Percentiles rank a stretch among this genome's conserved stretches.
Conservation (phyloP, 2,888 invertebrate species). For the Parthenolecanium corni region DNA sequence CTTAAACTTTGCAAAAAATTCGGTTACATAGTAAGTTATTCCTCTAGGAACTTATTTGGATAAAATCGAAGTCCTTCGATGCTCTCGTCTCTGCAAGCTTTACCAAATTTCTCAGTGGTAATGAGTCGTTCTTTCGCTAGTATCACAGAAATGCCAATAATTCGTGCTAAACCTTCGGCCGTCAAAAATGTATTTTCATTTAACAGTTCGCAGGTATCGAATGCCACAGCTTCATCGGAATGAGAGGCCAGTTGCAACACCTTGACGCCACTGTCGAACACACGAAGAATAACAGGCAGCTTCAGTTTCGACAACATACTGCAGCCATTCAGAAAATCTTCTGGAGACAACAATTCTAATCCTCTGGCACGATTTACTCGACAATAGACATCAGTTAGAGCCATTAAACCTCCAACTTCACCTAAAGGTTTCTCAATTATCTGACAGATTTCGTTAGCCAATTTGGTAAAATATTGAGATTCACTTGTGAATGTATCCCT, state of each 20-base stretch:
- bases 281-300: slow-evolving; percentile 63
- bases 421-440: slow-evolving; percentile 70
- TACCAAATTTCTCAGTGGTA: slow-evolving; percentile 73
- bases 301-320: slow-evolving; percentile 48
- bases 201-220: slow-evolving; percentile 43
- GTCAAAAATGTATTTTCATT: slow-evolving; percentile 53
- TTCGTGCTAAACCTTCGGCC: slow-evolving; percentile 75
- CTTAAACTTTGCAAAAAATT: too few relatives aligned
- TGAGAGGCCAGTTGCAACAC: slow-evolving; percentile 75
- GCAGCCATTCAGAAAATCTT: slow-evolving; percentile 90
- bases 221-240: slow-evolving; percentile 57
- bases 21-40: not conserved
- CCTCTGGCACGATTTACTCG: slow-evolving; percentile 93
- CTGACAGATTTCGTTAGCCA: slow-evolving; percentile 75
- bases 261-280: slow-evolving; percentile 90
- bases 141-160: slow-evolving; percentile 71
- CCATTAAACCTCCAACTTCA: slow-evolving; percentile 92
- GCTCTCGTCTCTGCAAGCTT: slow-evolving; percentile 87
- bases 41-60: slow-evolving; percentile 66
- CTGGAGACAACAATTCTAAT: slow-evolving; percentile 88
- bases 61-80: slow-evolving; percentile 91
- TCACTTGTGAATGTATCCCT: slow-evolving; percentile 55
- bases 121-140: slow-evolving; percentile 80
- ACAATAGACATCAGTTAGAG: slow-evolving; percentile 91
- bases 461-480: slow-evolving; percentile 34